A percentile compares a stretch with the other conserved stretches of the same genome.
phyloP scores from a whole-genome alignment of 2,113 vertebrate genomes.

The Anarhynchus alexandrinus region DNA sequence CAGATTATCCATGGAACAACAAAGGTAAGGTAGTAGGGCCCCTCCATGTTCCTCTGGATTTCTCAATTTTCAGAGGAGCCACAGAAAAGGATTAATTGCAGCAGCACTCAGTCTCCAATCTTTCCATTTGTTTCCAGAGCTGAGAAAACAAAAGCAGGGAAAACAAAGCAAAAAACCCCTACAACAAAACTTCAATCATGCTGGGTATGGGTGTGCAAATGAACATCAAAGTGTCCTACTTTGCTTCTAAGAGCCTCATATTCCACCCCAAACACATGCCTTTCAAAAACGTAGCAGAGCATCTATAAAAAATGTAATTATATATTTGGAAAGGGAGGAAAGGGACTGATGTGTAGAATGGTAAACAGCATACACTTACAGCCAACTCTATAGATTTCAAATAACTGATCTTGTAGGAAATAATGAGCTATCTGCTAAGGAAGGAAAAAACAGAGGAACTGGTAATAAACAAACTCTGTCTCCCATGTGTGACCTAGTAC shows the following conservation, averaged over 20 bases:
- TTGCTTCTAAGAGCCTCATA: conserved; percentile 3
- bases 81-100: neutral
- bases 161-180: neutral
- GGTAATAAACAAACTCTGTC: conserved; percentile 57
- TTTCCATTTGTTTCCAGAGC: neutral
- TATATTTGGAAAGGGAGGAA: conserved; percentile 33
- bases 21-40: neutral
- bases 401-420: conserved; percentile 64
- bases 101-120: neutral
- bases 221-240: neutral
- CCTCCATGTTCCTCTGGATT: neutral
- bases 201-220: conserved; percentile 3
- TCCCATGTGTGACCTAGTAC: conserved; percentile 48
- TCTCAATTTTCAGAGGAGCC: neutral
- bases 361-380: conserved; percentile 41
- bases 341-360: conserved; percentile 26
- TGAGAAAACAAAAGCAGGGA: neutral
- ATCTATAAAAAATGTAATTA: conserved; percentile 48
- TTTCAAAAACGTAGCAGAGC: conserved; percentile 20
- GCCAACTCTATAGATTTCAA: conserved; percentile 56
- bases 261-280: neutral
- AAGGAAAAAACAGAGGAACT: conserved; percentile 34
- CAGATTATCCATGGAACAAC: neutral
- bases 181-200: neutral
- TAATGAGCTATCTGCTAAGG: conserved; percentile 68